A percentile compares a stretch with the other conserved stretches of the same genome.
These are phyloP conservation scores for Autographa pulchrina DNA, from an alignment of 2,888 invertebrate genomes.

Conservation along the genomic window DNA sequence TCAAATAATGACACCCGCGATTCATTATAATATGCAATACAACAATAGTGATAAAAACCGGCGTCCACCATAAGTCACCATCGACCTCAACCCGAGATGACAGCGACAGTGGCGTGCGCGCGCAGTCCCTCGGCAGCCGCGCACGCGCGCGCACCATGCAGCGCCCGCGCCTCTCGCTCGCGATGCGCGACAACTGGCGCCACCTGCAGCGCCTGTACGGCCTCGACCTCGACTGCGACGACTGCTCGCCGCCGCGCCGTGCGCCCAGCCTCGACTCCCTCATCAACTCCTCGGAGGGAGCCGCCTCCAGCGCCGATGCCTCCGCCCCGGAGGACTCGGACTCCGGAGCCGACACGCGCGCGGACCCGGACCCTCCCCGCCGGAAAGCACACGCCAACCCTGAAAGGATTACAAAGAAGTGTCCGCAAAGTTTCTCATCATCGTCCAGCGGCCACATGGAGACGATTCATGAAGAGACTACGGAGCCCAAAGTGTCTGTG, in stretches of 20 bases:
- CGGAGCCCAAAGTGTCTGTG: conserved; percentile 95
- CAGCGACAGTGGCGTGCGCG: conserved; percentile 63
- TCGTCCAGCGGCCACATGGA: conserved; percentile 93
- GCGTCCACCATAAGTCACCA: conserved; percentile 63
- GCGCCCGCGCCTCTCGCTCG: conserved; percentile 86
- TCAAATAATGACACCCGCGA: conserved; percentile 48
- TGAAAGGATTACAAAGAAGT: conserved; percentile 76
- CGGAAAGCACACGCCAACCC: conserved; percentile 68
- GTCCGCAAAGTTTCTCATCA: conserved; percentile 85
- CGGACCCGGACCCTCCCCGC: conserved; percentile 78
- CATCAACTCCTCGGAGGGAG: conserved; percentile 92
- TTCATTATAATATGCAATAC: conserved; percentile 42
- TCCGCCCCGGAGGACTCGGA: conserved; percentile 91
- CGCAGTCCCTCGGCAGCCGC: conserved; percentile 80
- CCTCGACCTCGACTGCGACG: conserved; percentile 80
- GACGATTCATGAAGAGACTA: conserved; percentile 94
- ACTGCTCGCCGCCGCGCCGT: conserved; percentile 76
- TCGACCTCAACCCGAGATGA: conserved; percentile 61
- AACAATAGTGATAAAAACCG: conserved; percentile 51
- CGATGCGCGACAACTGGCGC: conserved; percentile 89
- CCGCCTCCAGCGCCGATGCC: conserved; percentile 90
- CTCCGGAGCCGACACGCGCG: conserved; percentile 91
- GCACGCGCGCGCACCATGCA: conserved; percentile 87
- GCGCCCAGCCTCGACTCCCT: conserved; percentile 92
- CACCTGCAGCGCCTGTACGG: conserved; percentile 87